A percentile compares a stretch with the other conserved stretches of the same genome.
These are phyloP conservation scores for Pristionchus mayeri DNA, from an alignment of 2,888 invertebrate species.

Conservation along the genomic window DNA sequence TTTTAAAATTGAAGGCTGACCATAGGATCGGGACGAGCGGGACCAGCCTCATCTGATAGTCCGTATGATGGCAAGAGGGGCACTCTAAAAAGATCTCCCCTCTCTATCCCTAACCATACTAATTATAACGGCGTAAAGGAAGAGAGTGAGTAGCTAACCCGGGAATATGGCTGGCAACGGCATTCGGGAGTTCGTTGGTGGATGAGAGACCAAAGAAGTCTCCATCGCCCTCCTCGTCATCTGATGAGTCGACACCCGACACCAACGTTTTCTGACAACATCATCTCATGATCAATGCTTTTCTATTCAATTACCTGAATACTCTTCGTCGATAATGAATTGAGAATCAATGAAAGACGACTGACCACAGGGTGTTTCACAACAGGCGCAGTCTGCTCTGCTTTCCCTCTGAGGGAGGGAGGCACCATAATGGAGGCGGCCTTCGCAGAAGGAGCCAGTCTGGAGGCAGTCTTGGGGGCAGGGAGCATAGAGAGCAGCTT, in stretches of 20 bases:
- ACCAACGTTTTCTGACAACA: background rate
- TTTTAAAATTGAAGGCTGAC: background rate
- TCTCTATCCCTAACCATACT: too few species aligned
- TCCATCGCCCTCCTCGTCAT: conserved; percentile 10
- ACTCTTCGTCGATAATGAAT: too few species aligned
- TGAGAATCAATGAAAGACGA: background rate
- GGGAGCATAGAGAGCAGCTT: conserved; percentile 47
- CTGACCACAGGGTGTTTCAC: conserved; percentile 8
- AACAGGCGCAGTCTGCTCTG: background rate
- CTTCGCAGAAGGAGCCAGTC: background rate
- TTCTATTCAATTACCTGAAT: background rate
- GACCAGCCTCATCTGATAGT: conserved; percentile 28
- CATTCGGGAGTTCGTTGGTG: background rate
- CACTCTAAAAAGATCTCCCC: background rate
- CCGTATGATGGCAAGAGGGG: conserved; percentile 40
- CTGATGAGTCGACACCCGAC: conserved; percentile 13
- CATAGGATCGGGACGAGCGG: conserved; percentile 28
- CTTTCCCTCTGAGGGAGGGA: conserved; percentile 16
- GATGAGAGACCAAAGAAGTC: conserved; percentile 49
- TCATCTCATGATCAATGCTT: background rate
- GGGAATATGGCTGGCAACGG: background rate
- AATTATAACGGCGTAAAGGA: background rate
- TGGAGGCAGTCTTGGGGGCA: background rate
- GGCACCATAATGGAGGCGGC: conserved; percentile 7
- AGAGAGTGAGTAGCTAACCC: background rate